Evolutionary conservation across 2,888 invertebrate species (phyloP).

Genomic region (Choristoneura rosaceana): DNA sequence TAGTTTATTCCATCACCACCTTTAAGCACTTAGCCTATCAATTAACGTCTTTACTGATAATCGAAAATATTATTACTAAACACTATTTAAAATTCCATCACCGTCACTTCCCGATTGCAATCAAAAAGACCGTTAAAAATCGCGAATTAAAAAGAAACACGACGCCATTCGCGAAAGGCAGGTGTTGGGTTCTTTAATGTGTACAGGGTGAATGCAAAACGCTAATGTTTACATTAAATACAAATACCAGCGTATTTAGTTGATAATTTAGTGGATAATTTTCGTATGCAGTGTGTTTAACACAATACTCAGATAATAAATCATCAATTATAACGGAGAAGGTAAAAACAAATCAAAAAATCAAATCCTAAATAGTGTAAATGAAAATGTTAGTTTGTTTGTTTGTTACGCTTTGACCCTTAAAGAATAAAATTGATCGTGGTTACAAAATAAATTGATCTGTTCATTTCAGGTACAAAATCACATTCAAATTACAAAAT

Average conservation of each 20-base stretch:
- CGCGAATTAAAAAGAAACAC: slow-evolving; percentile 38
- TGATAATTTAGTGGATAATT: no score
- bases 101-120: slow-evolving; percentile 33
- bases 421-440: no score
- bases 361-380: no score
- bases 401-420: no score
- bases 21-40: background rate
- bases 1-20: no score
- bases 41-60: slow-evolving; percentile 3
- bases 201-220: background rate
- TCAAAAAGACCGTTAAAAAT: slow-evolving; percentile 39
- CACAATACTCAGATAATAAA: background rate
- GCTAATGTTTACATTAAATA: no score
- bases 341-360: no score
- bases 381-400: no score
- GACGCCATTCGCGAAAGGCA: slow-evolving; percentile 23
- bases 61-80: slow-evolving; percentile 22
- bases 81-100: slow-evolving; percentile 38
- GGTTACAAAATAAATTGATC: no score
- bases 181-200: slow-evolving; percentile 27
- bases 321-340: no score
- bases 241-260: background rate
- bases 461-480: no score
- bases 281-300: background rate
- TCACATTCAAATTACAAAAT: no score